Evolutionary conservation across 2,113 vertebrate genomes (phyloP).

Genomic region (Gobius niger): DNA sequence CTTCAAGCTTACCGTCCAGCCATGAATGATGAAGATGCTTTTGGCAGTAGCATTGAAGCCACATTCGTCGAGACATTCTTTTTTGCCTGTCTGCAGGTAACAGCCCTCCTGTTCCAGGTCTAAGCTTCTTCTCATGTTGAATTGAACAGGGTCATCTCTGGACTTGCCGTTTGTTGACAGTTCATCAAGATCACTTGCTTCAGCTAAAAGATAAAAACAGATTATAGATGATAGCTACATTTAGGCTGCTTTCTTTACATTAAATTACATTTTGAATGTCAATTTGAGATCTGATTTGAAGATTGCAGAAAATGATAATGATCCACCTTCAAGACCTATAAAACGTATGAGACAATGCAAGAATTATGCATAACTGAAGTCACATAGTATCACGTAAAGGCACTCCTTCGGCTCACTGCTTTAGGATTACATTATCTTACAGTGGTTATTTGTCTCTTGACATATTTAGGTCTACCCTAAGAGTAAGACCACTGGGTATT

Average conservation of each 20-base stretch:
- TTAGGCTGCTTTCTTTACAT: background rate
- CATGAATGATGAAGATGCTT: conserved; percentile 93
- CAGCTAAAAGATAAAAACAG: conserved; percentile 18
- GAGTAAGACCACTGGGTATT: too few species aligned
- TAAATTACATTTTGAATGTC: background rate
- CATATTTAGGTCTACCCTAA: too few species aligned
- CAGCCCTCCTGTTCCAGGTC: conserved; percentile 82
- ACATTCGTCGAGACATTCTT: conserved; percentile 76
- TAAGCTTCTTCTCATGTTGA: conserved; percentile 76
- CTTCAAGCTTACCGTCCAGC: conserved; percentile 85
- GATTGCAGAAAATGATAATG: too few species aligned
- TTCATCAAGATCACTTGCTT: conserved; percentile 18
- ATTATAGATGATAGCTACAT: background rate
- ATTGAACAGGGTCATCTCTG: conserved; percentile 67
- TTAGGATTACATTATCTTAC: too few species aligned
- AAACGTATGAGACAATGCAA: too few species aligned
- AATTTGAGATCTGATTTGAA: background rate
- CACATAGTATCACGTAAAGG: too few species aligned
- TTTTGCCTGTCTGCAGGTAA: conserved; percentile 69
- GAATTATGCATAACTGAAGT: too few species aligned
- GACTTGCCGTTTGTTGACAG: background rate
- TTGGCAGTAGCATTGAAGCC: conserved; percentile 86
- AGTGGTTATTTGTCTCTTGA: too few species aligned
- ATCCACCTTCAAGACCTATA: too few species aligned
- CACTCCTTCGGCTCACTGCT: too few species aligned